These are phyloP conservation scores for Hyppa rectilinea DNA, from an alignment of 2,888 invertebrate genomes.

Conservation along the genomic window DNA sequence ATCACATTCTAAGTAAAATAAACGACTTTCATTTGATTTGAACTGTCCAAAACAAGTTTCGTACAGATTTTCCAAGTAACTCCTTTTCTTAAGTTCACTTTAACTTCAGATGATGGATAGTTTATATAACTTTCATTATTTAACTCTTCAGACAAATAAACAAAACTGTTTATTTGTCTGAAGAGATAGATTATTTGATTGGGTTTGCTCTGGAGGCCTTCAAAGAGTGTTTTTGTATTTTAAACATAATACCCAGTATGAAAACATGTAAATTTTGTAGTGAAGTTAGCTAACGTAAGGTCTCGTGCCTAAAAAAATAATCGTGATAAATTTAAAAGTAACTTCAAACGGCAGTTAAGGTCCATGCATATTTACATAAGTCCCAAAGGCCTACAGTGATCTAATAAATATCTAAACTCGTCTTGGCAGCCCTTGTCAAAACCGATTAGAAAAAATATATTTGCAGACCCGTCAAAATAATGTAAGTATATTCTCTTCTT, in stretches of 20 bases:
- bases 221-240: background rate
- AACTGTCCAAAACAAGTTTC: conserved; percentile 26
- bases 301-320: background rate
- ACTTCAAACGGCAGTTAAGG: background rate
- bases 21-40: too few relatives aligned
- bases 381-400: conserved; percentile 7
- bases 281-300: background rate
- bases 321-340: background rate
- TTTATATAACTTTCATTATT: background rate
- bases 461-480: background rate
- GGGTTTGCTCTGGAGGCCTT: background rate
- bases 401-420: background rate
- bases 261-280: background rate
- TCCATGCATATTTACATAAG: background rate
- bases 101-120: conserved; percentile 6
- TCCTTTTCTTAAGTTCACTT: conserved; percentile 3
- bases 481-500: background rate
- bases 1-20: too few relatives aligned
- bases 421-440: background rate
- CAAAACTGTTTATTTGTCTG: conserved; percentile 12
- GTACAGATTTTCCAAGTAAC: background rate
- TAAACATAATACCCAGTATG: background rate
- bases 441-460: background rate
- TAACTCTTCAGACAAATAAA: too few relatives aligned
- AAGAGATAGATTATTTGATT: background rate